Base-by-base conservation (phyloP, 2,888 invertebrate genomes). In the Rhamphomyia laevipes region DNA sequence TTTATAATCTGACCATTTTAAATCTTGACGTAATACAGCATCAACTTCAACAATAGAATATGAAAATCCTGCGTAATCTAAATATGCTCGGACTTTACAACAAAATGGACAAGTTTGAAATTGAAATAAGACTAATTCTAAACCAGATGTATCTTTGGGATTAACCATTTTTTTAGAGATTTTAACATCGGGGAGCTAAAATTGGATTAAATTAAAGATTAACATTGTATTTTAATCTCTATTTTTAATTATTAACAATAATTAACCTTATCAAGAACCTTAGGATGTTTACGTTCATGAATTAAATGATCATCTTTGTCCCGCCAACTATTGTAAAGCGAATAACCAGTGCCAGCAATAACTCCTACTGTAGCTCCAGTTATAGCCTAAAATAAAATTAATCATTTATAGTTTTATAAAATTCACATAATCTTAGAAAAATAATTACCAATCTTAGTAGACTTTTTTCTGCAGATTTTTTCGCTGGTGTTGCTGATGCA, bases 41-140 rank as follows among this genome's bases (percentile, higher is more conserved):
- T 99, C 94, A 0, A 99, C 97, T 74, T 99, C 97, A 4, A 99
- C 86, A 9, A 99, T 79, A 59, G 97, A 86, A 66, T 99, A 99
- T 1, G 90, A 88, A 49, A 97, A 79, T 2, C 96, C 95, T 66
- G 86, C 81, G 59, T 85, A 92, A 69, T 99, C 96, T 12, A 99
- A 74, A 66, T 86, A 89, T 0, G 91, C 85, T 51, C 95, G 77
- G 2, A 70, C 70, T 75, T 96, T 97, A 65, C 94, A 95, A 70
- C 96, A 96, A 69, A 96, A 97, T 1, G 97, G 97, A 63, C 97
- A 99, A 0, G 94, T 94, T 61, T 94, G 88, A 66, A 94, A 99
- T 74, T 99, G 99, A 65, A 89, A 99, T 16, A 99, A 73, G 0
- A 89, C 84, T 43, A 99, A 70, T 58, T 91, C 83, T 50, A 93